Evolutionary conservation across 2,113 vertebrate genomes (phyloP).

Genomic region (Numenius arquata): DNA sequence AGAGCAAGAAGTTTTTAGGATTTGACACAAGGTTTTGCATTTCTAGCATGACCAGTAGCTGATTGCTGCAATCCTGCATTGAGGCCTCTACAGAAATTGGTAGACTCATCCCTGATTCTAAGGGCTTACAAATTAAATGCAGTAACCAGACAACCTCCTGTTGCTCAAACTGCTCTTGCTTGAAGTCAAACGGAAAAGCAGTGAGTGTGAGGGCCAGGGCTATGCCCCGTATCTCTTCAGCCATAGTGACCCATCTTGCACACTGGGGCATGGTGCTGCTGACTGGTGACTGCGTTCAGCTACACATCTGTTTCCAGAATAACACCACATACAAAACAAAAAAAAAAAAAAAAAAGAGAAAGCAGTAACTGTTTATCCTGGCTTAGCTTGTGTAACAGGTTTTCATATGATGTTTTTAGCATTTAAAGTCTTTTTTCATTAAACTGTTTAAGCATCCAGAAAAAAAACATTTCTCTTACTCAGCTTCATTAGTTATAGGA

Average conservation of each 20-base stretch:
- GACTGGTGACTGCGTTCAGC: not conserved
- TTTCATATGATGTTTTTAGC: not conserved
- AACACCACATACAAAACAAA: not conserved
- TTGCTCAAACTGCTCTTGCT: not conserved
- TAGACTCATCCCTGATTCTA: not conserved
- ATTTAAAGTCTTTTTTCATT: not conserved
- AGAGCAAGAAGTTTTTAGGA: not conserved
- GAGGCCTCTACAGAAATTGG: not conserved
- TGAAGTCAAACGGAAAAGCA: not conserved
- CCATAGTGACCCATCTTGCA: not conserved
- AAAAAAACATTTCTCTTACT: slow-evolving; percentile 4
- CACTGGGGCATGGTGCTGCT: not conserved
- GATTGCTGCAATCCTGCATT: not conserved
- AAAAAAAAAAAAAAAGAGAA: not conserved
- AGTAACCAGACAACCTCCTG: not conserved
- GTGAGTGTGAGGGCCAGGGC: not conserved
- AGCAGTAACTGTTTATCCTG: not conserved
- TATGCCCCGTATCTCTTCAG: not conserved
- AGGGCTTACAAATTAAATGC: not conserved
- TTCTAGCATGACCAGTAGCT: not conserved
- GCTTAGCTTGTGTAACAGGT: slow-evolving; percentile 8
- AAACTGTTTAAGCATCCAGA: not conserved
- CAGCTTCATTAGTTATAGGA: slow-evolving; percentile 46
- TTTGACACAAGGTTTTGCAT: not conserved
- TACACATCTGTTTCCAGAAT: not conserved